Evolutionary conservation across 2,888 invertebrate genomes (phyloP), one percentile per base, ranked within the genome.

Genomic region (Tupiocoris notatus): DNA sequence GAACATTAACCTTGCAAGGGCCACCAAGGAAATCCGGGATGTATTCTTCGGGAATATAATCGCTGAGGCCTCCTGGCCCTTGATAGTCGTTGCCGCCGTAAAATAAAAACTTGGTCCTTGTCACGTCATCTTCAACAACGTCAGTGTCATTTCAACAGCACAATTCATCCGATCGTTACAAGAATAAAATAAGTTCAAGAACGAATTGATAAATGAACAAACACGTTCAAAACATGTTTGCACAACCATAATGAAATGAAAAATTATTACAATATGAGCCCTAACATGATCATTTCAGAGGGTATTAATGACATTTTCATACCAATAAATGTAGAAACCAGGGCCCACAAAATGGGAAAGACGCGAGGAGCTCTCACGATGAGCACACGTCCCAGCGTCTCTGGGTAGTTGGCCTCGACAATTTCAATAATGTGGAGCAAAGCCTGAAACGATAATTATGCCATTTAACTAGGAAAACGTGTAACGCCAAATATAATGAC

Each of bases 11-110:
- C 89, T 91, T 92, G 85, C 93, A 92, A 16, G 91, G 88, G 75
- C 95, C 95, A n/a, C 94, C 95, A 1, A 97, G 87, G 85, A 96
- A 97, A 84, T 96, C 95, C 0, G 96, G 96, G 78, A 97, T 91
- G 81, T 90, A 89, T 78, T 94, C 91, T 79, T 91, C 89, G 71
- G 92, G 91, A 78, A 97, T 93, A 83, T 93, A 95, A 84, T 95
- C 94, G 20, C 89, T 88, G 7, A 96, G 86, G 0, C 94, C 94
- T 16, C 93, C 94, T 2, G 90, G 86, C 80, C 88, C 90, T 82
- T 92, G 91, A 82, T 94, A 93, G 84, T 95, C 94, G 81, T 92
- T 92, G 62, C 93, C 94, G 78, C 94, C 94, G 84, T 95, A 95
- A 84, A 97, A 94, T 83, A 95, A 86, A 85, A 96, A 95, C 84